Conservation (phyloP, 2,888 invertebrate genomes). For the Ichneumoninae sp. region DNA sequence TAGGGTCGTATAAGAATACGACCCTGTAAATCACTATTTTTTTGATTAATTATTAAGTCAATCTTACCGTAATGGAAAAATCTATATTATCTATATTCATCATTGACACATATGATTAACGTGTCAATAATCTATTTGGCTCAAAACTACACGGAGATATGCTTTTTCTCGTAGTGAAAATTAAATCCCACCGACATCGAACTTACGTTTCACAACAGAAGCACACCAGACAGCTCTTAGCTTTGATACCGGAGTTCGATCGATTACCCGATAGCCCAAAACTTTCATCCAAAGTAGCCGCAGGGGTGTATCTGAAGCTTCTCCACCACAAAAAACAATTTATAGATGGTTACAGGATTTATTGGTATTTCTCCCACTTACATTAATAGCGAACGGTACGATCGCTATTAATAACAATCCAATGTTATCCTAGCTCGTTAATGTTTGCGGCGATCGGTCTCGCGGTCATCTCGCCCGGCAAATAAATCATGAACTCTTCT, state of each 20-base stretch:
- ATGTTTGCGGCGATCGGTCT: not conserved
- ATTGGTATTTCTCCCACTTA: slow-evolving; percentile 13
- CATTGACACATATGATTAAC: not conserved
- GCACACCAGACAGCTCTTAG: not conserved
- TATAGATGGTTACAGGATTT: slow-evolving; percentile 5
- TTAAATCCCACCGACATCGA: not conserved
- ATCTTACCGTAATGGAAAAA: not conserved
- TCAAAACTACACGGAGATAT: not conserved
- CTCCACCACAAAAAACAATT: not conserved
- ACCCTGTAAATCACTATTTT: not conserved
- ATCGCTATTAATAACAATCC: not conserved
- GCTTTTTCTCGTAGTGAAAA: not conserved
- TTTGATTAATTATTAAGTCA: not conserved
- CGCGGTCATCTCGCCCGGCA: not conserved
- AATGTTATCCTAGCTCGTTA: not conserved
- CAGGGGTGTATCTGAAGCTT: not conserved
- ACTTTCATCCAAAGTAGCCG: slow-evolving; percentile 1
- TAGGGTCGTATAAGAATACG: too few species aligned
- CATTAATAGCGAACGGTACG: not conserved
- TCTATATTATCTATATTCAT: not conserved
- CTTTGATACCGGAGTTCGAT: not conserved
- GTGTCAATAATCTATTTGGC: not conserved
- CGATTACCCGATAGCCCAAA: slow-evolving; percentile 24
- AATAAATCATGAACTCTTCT: not conserved
- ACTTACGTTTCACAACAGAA: not conserved